Conservation (phyloP, 2,797 vertebrate genomes). For the Hyperoplus lanceolatus region DNA sequence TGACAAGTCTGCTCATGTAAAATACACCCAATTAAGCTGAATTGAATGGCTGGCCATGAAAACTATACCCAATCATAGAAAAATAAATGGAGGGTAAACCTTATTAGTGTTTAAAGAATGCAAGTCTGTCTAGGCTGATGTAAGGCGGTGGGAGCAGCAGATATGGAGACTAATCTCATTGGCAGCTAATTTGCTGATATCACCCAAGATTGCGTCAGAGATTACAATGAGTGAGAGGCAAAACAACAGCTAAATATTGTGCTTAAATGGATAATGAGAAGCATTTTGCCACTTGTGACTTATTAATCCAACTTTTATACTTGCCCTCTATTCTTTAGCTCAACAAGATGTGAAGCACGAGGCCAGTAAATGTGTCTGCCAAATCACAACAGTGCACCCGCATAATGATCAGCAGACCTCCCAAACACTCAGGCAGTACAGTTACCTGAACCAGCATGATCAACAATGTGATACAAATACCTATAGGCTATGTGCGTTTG, state of each 20-base stretch:
- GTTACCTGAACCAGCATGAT: neutral
- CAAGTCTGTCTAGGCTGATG: constrained; percentile 21
- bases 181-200: constrained; percentile 15
- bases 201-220: neutral
- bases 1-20: constrained; percentile 44
- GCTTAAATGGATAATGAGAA: constrained; percentile 33
- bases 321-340: constrained; percentile 14
- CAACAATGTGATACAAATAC: neutral
- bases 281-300: constrained; percentile 45
- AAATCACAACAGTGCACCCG: constrained; percentile 23
- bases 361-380: constrained; percentile 50
- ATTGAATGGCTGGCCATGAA: constrained; percentile 46
- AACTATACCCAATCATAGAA: constrained; percentile 50
- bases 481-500: neutral
- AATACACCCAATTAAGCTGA: constrained; percentile 50
- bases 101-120: constrained; percentile 54
- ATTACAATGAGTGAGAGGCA: constrained; percentile 3
- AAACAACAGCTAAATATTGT: constrained; percentile 17
- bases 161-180: constrained; percentile 12
- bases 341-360: constrained; percentile 45
- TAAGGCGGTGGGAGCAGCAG: constrained; percentile 14
- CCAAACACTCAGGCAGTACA: constrained; percentile 19
- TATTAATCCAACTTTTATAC: constrained; percentile 53
- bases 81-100: constrained; percentile 48
- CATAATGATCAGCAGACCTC: constrained; percentile 40